Percentiles rank a stretch among this genome's conserved stretches.
Conservation (phyloP, 2,797 vertebrate species). For the Capromys pilorides region DNA sequence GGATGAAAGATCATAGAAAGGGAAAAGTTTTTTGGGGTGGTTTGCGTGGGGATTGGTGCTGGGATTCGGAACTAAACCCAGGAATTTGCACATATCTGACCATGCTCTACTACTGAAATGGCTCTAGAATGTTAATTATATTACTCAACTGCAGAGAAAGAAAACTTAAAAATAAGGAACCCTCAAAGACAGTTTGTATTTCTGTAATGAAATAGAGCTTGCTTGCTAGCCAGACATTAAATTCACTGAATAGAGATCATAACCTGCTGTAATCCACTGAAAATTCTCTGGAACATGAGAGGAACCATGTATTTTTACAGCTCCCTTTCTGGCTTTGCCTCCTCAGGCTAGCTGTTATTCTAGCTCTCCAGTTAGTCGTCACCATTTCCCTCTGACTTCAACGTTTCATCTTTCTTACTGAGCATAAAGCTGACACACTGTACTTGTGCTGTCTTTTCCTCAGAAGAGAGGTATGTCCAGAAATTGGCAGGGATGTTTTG, state of each 20-base stretch:
- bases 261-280: background rate
- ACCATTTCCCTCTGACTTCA: background rate
- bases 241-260: background rate
- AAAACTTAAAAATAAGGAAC: background rate
- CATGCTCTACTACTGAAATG: background rate
- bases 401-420: background rate
- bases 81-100: background rate
- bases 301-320: background rate
- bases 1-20: fast-evolving
- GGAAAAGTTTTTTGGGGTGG: background rate
- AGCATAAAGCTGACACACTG: background rate
- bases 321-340: background rate
- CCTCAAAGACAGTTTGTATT: background rate
- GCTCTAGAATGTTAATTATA: background rate
- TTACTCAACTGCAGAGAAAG: background rate
- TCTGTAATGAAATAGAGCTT: background rate
- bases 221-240: background rate
- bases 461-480: background rate
- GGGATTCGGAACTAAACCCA: background rate
- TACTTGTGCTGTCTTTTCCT: background rate
- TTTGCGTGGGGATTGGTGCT: background rate
- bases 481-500: background rate
- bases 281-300: background rate
- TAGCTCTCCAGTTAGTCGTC: background rate
- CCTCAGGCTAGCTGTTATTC: background rate